Conservation (phyloP, 1,140 invertebrate genomes). For the Zaprionus nigranus region DNA sequence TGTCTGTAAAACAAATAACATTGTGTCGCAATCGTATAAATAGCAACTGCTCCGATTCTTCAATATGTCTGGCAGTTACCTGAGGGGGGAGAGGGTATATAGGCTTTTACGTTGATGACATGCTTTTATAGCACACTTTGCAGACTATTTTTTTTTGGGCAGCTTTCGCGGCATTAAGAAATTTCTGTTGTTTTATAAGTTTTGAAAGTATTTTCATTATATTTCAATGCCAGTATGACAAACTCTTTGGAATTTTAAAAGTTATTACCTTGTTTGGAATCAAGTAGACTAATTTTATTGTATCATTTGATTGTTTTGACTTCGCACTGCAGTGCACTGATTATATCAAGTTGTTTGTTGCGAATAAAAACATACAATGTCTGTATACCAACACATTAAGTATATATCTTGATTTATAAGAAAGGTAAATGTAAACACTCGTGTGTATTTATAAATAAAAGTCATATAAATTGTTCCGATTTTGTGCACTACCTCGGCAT, state of each 20-base stretch:
- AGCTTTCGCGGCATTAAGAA: not conserved
- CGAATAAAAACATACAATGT: not conserved
- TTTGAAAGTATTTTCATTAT: not conserved
- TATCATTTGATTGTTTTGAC: not conserved
- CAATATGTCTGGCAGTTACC: slow-evolving; percentile 63
- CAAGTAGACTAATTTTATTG: not conserved
- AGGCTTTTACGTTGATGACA: not conserved
- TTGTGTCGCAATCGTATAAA: slow-evolving; percentile 42
- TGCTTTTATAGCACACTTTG: not conserved
- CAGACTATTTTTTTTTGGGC: not conserved
- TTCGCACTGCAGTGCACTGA: not conserved
- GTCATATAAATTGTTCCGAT: not conserved
- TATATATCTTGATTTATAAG: slow-evolving; percentile 2
- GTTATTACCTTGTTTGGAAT: not conserved
- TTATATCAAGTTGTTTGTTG: not conserved
- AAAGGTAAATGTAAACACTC: slow-evolving; percentile 1
- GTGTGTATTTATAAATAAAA: not conserved
- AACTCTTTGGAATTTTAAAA: not conserved
- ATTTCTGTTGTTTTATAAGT: not conserved
- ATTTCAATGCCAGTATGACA: not conserved
- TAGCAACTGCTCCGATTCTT: slow-evolving; percentile 55
- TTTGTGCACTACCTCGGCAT: not conserved
- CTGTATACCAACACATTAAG: not conserved
- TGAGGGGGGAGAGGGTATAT: not conserved
- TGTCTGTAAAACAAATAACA: slow-evolving; percentile 45